phyloP scores from a whole-genome alignment of 2,113 vertebrate species.

The Gavialis gangeticus region DNA sequence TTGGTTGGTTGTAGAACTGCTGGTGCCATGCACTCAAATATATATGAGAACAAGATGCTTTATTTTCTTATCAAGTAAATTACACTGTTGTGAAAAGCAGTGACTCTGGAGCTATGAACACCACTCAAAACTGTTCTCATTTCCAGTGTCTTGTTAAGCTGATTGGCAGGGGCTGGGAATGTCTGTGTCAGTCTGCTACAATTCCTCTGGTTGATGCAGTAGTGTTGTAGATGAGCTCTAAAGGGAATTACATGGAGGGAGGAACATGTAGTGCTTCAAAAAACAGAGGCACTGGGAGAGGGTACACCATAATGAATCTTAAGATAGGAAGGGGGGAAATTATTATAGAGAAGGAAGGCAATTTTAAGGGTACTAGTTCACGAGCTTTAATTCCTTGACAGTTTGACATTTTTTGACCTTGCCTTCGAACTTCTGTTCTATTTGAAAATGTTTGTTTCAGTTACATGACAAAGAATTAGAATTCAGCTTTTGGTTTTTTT shows the following conservation, averaged over 20 bases:
- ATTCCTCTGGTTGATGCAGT: constrained; percentile 16
- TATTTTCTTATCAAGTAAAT: constrained; percentile 56
- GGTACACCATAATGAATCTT: neutral
- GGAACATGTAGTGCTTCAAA: neutral
- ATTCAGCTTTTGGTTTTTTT: neutral
- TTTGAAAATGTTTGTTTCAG: neutral
- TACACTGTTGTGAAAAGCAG: constrained; percentile 20
- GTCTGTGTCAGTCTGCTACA: neutral
- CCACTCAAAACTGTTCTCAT: constrained; percentile 40
- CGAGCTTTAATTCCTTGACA: neutral
- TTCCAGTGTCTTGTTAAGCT: constrained; percentile 52
- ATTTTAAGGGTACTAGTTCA: neutral
- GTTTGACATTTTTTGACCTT: neutral
- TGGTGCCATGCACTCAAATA: constrained; percentile 28
- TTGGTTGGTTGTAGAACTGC: constrained; percentile 45
- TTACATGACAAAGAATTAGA: neutral
- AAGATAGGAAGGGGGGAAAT: neutral
- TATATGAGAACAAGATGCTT: constrained; percentile 23
- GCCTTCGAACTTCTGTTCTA: neutral
- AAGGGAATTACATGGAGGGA: neutral
- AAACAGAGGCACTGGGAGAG: neutral
- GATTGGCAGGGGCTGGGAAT: constrained; percentile 35
- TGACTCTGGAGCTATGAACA: constrained; percentile 45
- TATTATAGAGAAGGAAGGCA: neutral
- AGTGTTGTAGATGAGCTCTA: neutral